Evolutionary conservation across 2,797 vertebrate genomes (phyloP).

Genomic region (Coranthus polyacanthus): DNA sequence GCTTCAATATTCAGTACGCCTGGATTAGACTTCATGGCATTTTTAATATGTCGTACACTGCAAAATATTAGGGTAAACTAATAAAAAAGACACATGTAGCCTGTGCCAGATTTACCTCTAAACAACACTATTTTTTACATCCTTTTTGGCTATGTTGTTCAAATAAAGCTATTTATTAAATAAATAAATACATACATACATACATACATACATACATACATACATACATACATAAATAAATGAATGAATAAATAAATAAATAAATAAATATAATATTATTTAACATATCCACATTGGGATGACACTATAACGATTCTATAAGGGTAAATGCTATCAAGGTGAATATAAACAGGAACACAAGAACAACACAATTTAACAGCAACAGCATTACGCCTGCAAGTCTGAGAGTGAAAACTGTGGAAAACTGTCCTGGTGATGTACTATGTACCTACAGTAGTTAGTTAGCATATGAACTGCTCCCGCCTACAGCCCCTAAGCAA

Average conservation of each 20-base stretch:
- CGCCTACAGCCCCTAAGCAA: constrained; percentile 52
- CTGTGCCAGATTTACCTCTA: constrained; percentile 8
- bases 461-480: constrained; percentile 81
- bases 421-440: not conserved
- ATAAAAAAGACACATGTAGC: not conserved
- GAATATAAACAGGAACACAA: not conserved
- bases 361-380: not conserved
- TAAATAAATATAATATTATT: not conserved
- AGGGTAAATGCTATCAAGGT: not conserved
- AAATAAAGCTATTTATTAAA: constrained; percentile 1
- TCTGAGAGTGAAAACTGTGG: constrained; percentile 27
- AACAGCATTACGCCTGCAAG: not conserved
- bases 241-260: too few species aligned
- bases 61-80: not conserved
- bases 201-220: too few species aligned
- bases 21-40: too few species aligned
- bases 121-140: not conserved
- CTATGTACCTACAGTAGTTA: constrained; percentile 25
- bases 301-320: not conserved
- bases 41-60: too few species aligned
- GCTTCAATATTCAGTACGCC: too few species aligned
- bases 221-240: too few species aligned
- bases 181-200: too few species aligned
- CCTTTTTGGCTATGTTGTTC: constrained; percentile 3
- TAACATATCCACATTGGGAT: not conserved